Evolutionary conservation across 2,888 invertebrate genomes (phyloP).

Genomic region (Ariolimax columbianus): DNA sequence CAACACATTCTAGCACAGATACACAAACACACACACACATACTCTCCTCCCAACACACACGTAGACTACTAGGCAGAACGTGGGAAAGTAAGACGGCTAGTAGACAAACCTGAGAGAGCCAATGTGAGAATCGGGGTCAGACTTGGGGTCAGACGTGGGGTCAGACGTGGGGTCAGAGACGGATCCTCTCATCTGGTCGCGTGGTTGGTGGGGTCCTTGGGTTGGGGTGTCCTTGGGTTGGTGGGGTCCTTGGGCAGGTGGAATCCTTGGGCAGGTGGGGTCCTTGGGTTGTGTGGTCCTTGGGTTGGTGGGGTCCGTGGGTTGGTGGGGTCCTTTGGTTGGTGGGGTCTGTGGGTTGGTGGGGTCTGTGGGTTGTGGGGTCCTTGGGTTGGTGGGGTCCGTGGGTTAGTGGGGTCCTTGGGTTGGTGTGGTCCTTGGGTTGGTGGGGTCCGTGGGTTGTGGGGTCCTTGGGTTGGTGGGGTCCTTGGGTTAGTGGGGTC

Average conservation of each 20-base stretch:
- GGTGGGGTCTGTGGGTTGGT: too few species aligned
- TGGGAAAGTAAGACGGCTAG: background rate
- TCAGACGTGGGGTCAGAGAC: background rate
- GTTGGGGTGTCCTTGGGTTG: background rate
- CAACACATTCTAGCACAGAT: background rate
- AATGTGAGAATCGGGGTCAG: background rate
- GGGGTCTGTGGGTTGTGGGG: too few species aligned
- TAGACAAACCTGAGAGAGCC: background rate
- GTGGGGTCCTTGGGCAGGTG: too few species aligned
- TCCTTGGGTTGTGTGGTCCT: too few species aligned
- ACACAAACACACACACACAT: background rate
- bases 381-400: too few species aligned
- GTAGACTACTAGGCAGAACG: background rate
- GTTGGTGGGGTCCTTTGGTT: background rate
- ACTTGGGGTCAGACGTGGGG: background rate
- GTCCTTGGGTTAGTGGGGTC: too few species aligned
- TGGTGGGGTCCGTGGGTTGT: too few species aligned
- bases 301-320: background rate
- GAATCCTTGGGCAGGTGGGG: too few species aligned
- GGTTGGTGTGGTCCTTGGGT: too few species aligned
- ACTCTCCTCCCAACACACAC: background rate
- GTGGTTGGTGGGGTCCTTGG: background rate
- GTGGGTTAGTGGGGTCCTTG: too few species aligned
- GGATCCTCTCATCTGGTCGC: background rate
- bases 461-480: too few species aligned